phyloP scores from a whole-genome alignment of 1,140 invertebrate species.

The Micrasema minimum region DNA sequence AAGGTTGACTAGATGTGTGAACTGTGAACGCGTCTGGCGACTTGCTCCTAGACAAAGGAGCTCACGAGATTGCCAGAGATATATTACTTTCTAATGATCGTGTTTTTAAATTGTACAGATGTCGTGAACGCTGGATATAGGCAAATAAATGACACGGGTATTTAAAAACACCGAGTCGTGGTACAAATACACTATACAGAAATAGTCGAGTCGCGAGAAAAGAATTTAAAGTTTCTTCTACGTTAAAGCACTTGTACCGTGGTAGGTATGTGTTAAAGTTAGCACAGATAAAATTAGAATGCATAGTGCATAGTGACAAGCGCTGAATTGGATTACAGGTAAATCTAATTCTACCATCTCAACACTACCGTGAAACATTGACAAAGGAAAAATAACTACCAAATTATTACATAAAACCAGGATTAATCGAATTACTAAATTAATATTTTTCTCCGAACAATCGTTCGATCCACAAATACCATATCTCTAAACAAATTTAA shows the following conservation, averaged over 20 bases:
- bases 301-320: neutral
- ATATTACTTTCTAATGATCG: slow-evolving; percentile 16
- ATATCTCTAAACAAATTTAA: slow-evolving; percentile 40
- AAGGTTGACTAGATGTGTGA: slow-evolving; percentile 7
- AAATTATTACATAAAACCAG: too few relatives aligned
- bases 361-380: too few relatives aligned
- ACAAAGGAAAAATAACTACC: too few relatives aligned
- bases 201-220: too few relatives aligned
- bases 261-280: too few relatives aligned
- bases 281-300: too few relatives aligned
- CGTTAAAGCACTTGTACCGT: too few relatives aligned
- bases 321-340: neutral
- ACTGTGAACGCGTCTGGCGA: neutral
- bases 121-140: neutral
- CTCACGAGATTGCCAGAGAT: slow-evolving; percentile 15
- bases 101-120: slow-evolving; percentile 15
- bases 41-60: slow-evolving; percentile 12
- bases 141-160: neutral
- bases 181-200: neutral
- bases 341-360: too few relatives aligned
- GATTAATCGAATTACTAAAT: slow-evolving; percentile 45
- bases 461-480: slow-evolving; percentile 39
- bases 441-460: slow-evolving; percentile 21
- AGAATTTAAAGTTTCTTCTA: too few relatives aligned
- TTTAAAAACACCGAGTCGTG: too few relatives aligned